phyloP scores from a whole-genome alignment of 2,113 vertebrate genomes.

The Cromileptes altivelis region DNA sequence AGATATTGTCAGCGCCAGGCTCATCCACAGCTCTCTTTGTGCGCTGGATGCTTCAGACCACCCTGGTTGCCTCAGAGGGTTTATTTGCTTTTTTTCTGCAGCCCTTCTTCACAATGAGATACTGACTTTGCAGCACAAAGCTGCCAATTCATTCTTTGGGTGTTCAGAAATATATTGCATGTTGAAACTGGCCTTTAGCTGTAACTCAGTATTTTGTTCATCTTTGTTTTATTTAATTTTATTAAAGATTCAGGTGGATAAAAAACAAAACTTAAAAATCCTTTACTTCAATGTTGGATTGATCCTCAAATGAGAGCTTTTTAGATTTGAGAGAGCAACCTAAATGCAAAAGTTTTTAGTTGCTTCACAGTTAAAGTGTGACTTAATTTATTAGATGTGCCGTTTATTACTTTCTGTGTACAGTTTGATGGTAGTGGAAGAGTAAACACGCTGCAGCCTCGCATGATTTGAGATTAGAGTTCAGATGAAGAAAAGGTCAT shows the following conservation, averaged over 20 bases:
- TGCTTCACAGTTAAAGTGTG: not conserved
- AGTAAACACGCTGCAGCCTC: conserved; percentile 15
- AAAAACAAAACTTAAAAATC: not conserved
- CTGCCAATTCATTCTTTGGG: conserved; percentile 33
- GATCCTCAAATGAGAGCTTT: not conserved
- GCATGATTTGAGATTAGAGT: conserved; percentile 61
- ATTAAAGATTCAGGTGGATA: not conserved
- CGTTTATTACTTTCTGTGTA: conserved; percentile 4
- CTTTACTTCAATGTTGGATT: not conserved
- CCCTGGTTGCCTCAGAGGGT: conserved; percentile 58
- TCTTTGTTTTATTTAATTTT: not conserved
- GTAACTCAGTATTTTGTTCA: not conserved
- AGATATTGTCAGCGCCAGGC: conserved; percentile 10
- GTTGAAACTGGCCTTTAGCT: not conserved
- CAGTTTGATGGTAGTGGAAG: conserved; percentile 5
- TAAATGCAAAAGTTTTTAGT: not conserved
- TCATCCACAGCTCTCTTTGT: conserved; percentile 43
- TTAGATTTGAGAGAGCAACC: not conserved
- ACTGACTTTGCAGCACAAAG: conserved; percentile 56
- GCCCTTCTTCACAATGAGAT: conserved; percentile 37
- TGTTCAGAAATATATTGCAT: not conserved
- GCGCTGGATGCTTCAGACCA: conserved; percentile 54
- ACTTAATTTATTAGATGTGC: not conserved
- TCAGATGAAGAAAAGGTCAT: conserved; percentile 51
- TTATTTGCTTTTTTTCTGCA: conserved; percentile 38